Evolutionary conservation across 2,888 invertebrate genomes (phyloP).

Genomic region (Gymnosoma rotundatum): DNA sequence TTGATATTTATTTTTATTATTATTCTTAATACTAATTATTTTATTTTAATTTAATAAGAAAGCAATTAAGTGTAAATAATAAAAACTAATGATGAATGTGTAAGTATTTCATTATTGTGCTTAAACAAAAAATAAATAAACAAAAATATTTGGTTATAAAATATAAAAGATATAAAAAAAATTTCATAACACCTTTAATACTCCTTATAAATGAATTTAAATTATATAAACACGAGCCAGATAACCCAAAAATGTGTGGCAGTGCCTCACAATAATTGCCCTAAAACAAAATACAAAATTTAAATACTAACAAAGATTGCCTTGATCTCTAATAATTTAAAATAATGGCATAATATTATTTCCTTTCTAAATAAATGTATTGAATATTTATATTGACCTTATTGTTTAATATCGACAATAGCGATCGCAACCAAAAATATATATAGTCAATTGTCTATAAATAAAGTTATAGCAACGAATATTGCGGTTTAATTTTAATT

Average conservation of each 20-base stretch:
- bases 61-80: conserved; percentile 60
- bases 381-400: not conserved
- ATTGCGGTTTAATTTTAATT: not conserved
- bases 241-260: not conserved
- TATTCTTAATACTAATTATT: conserved; percentile 32
- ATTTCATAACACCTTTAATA: conserved; percentile 18
- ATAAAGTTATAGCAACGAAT: no score
- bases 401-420: conserved; percentile 7
- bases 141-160: conserved; percentile 10
- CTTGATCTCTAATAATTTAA: conserved; percentile 7
- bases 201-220: not conserved
- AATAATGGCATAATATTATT: conserved; percentile 10
- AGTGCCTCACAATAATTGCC: conserved; percentile 13
- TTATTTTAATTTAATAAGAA: conserved; percentile 1
- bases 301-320: not conserved
- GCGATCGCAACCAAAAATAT: no score
- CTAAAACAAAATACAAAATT: not conserved
- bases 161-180: conserved; percentile 9
- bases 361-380: not conserved
- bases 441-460: no score
- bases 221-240: not conserved
- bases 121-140: conserved; percentile 20
- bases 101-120: conserved; percentile 69
- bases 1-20: conserved; percentile 39
- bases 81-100: conserved; percentile 49